Conservation (phyloP, 2,888 invertebrate genomes). For the Girardia tigrina region DNA sequence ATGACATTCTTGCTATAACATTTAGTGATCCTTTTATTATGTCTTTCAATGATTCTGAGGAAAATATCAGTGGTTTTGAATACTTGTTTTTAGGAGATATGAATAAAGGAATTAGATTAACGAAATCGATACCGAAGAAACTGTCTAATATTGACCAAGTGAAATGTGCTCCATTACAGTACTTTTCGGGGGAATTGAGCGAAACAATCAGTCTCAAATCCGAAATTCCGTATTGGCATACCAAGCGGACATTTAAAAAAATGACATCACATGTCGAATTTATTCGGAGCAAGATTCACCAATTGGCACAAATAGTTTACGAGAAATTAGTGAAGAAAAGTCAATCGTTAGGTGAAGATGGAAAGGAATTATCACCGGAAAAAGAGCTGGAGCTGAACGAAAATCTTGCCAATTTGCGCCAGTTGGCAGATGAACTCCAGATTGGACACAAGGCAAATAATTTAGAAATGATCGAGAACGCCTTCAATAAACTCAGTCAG, state of each 20-base stretch:
- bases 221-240: neutral
- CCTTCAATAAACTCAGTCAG: conserved; percentile 23
- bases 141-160: neutral
- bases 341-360: neutral
- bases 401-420: conserved; percentile 6
- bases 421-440: conserved; percentile 25
- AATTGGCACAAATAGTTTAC: neutral
- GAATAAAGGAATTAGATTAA: neutral
- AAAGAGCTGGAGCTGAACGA: neutral
- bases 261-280: neutral
- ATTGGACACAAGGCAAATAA: neutral
- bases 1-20: neutral
- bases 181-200: neutral
- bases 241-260: neutral
- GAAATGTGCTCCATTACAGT: neutral
- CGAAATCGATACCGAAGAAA: neutral
- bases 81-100: neutral
- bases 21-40: neutral
- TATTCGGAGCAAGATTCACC: neutral
- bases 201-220: neutral
- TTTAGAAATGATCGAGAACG: neutral
- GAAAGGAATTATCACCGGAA: neutral
- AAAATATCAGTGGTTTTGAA: neutral
- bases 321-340: neutral
- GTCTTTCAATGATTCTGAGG: neutral